Evolutionary conservation across 1,140 invertebrate species (phyloP).

Genomic region (Brachionus paranguensis): DNA sequence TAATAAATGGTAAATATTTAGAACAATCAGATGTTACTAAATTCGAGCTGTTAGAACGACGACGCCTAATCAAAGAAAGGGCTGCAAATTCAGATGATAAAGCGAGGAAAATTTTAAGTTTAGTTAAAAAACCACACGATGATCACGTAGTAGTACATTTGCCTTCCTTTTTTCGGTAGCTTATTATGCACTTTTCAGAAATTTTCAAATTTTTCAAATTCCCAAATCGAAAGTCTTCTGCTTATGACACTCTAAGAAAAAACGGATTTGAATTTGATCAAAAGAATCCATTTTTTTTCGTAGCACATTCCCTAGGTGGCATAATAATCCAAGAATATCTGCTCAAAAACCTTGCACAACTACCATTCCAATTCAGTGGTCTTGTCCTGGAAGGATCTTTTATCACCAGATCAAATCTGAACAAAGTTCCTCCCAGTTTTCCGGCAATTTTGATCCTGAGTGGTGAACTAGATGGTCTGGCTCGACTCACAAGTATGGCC

Average conservation of each 20-base stretch:
- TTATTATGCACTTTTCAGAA: too few relatives aligned
- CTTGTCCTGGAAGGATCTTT: slow-evolving; percentile 23
- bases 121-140: background rate
- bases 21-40: background rate
- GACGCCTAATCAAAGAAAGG: background rate
- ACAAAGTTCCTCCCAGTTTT: background rate
- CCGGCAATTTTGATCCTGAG: background rate
- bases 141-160: background rate
- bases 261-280: background rate
- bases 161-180: too few relatives aligned
- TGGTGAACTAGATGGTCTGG: slow-evolving; percentile 35
- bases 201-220: too few relatives aligned
- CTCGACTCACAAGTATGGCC: slow-evolving; percentile 6
- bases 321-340: slow-evolving; percentile 16
- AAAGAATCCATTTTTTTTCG: slow-evolving; percentile 8
- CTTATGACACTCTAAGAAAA: background rate
- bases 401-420: background rate
- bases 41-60: background rate
- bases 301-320: slow-evolving; percentile 22
- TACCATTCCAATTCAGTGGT: slow-evolving; percentile 20
- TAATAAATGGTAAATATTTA: background rate
- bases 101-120: background rate
- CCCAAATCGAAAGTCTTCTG: too few relatives aligned
- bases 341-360: background rate
- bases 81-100: background rate